These are phyloP conservation scores for Odontothrips loti DNA, from an alignment of 2,888 invertebrate species.

Conservation along the genomic window DNA sequence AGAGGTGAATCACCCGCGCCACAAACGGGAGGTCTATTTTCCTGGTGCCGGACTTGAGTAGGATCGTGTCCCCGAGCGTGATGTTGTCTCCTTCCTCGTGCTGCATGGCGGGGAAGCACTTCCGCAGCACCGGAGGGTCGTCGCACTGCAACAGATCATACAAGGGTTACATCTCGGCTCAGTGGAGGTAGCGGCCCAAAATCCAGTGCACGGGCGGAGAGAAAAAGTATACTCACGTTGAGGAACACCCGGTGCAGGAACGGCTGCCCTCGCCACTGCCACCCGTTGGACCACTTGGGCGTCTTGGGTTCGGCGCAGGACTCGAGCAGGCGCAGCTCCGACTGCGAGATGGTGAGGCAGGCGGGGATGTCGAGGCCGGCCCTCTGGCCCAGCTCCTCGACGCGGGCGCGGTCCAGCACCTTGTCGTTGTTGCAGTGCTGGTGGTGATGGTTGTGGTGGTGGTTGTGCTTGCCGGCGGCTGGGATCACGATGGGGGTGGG, in stretches of 20 bases:
- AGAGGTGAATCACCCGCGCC: conserved; percentile 88
- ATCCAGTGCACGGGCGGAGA: too few relatives aligned
- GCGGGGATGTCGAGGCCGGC: conserved; percentile 3
- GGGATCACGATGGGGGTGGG: not conserved
- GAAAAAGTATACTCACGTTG: conserved; percentile 70
- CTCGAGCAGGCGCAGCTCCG: conserved; percentile 10
- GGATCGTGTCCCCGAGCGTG: conserved; percentile 82
- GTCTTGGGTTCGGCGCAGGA: conserved; percentile 29
- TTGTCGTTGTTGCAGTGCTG: not conserved
- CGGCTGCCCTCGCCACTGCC: conserved; percentile 84
- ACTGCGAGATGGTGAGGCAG: conserved; percentile 17
- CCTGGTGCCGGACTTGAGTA: conserved; percentile 77
- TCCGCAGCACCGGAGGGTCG: conserved; percentile 66
- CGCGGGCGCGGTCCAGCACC: not conserved
- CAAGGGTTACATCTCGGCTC: too few relatives aligned
- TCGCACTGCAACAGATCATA: conserved; percentile 66
- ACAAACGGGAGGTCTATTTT: conserved; percentile 89
- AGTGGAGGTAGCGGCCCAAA: too few relatives aligned
- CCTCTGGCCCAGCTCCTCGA: not conserved
- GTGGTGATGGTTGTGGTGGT: not conserved
- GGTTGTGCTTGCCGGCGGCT: not conserved
- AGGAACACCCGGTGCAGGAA: conserved; percentile 80
- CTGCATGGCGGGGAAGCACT: conserved; percentile 85
- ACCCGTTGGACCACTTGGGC: conserved; percentile 84
- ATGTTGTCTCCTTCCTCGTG: conserved; percentile 86